Conservation (phyloP, 2,113 vertebrate species). For the Paedocypris sp. region DNA sequence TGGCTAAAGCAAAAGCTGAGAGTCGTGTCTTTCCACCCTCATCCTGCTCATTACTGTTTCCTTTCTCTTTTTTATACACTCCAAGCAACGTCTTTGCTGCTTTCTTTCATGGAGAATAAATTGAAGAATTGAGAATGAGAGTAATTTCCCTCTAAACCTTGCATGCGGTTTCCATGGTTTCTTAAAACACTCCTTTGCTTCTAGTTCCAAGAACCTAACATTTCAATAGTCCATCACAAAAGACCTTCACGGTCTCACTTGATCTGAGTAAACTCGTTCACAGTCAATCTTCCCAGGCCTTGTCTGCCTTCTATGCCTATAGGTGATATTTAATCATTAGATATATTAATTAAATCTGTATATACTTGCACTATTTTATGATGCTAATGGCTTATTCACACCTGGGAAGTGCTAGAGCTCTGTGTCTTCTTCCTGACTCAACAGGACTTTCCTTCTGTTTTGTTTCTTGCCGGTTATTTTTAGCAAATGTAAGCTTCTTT, state of each 20-base stretch:
- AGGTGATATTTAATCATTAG: too few relatives aligned
- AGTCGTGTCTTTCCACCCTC: not conserved
- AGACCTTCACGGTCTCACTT: not conserved
- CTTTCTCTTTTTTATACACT: not conserved
- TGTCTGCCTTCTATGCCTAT: too few relatives aligned
- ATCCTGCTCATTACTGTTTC: not conserved
- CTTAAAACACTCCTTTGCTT: not conserved
- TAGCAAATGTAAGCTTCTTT: too few relatives aligned
- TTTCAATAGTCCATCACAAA: not conserved
- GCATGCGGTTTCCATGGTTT: constrained; percentile 17
- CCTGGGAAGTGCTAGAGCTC: too few relatives aligned
- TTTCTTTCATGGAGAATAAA: constrained; percentile 14
- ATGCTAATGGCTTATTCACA: too few relatives aligned
- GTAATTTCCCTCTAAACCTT: constrained; percentile 15
- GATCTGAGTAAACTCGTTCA: too few relatives aligned
- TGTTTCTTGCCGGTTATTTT: too few relatives aligned
- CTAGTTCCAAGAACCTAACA: not conserved
- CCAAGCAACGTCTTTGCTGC: not conserved
- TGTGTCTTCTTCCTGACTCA: too few relatives aligned
- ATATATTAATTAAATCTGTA: too few relatives aligned
- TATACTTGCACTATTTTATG: too few relatives aligned
- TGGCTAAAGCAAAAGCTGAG: not conserved
- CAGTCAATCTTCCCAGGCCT: too few relatives aligned
- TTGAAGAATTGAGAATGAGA: not conserved
- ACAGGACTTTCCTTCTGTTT: too few relatives aligned